Base-by-base conservation (phyloP, 2,888 invertebrate genomes). In the Priocnemis perturbator region DNA sequence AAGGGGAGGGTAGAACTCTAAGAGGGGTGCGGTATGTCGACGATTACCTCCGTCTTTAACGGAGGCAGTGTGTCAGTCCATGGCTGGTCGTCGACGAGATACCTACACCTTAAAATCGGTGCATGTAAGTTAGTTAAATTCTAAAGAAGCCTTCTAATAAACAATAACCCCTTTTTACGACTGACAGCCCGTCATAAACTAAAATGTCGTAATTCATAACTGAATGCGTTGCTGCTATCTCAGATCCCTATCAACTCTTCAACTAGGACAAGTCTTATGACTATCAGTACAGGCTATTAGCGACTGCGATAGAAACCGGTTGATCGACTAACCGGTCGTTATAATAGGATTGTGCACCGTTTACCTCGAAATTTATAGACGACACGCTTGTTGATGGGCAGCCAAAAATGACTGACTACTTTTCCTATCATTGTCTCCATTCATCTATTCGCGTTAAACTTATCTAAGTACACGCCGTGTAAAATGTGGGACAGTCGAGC, bases 1-100 rank as follows among this genome's bases (percentile, higher is more conserved):
- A 50, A 55, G 60, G 20, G 58, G 52, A 44, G 56, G 67, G 53
- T 30, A 64, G 55, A 57, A 63, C 55, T 63, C 45, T 26, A 45
- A 64, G 73, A 64, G 62, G 67, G 64, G 69, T 57, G 60, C 55
- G 47, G 60, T 59, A 65, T 60, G 68, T 62, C 67, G 69, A 66
- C 72, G 66, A 52, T 66, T 67, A 80, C 66, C 76, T 77, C 74
- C 74, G 74, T 76, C 63, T 72, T 72, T 67, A 77, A 77, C 68
- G 67, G 71, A 78, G 72, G 60, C 72, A 60, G 68, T 66, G 75
- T 75, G 71, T 78, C 83, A 82, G 82, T 82, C 78, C 74, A 81
- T 81, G 83, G 76, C 74, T 71, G 79, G 60, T 70, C 79, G 78
- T 81, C 78, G 81, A 71, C 76, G 76, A 73, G 82, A 76, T 74